Conservation (phyloP, 2,113 vertebrate genomes). For the Cryptomyrus ogoouensis region DNA sequence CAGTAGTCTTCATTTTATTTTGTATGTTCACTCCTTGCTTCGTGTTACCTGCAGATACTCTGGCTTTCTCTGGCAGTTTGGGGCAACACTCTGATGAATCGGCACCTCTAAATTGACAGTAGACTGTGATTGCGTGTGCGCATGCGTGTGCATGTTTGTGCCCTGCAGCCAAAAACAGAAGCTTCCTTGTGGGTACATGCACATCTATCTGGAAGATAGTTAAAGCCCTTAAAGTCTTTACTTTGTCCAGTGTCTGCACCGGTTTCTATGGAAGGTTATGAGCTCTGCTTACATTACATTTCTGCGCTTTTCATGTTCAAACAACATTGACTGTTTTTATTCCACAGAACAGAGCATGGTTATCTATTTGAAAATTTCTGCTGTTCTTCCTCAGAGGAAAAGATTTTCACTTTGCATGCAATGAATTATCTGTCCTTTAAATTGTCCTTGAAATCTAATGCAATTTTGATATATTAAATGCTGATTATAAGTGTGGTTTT, state of each 20-base stretch:
- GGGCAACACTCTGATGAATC: background rate
- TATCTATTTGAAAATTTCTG: background rate
- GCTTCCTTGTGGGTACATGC: background rate
- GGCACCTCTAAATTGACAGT: background rate
- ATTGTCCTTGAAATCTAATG: background rate
- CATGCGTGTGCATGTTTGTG: background rate
- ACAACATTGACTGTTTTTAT: background rate
- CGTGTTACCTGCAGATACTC: background rate
- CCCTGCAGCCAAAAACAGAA: background rate
- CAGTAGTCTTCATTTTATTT: background rate
- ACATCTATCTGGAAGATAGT: background rate
- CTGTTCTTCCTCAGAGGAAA: background rate
- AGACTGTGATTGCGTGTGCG: background rate
- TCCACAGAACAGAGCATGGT: background rate
- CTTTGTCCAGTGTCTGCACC: background rate
- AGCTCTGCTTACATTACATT: background rate
- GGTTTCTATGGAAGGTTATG: background rate
- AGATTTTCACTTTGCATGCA: background rate
- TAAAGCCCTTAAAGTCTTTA: background rate
- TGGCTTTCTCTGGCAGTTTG: background rate
- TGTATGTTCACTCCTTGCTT: background rate
- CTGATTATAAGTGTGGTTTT: background rate
- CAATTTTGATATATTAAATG: background rate
- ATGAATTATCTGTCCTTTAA: background rate
- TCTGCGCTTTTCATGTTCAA: background rate